These are phyloP conservation scores for Holothuria glaberrima DNA, from an alignment of 35 echinoderm and acorn worm species.

Conservation along the genomic window DNA sequence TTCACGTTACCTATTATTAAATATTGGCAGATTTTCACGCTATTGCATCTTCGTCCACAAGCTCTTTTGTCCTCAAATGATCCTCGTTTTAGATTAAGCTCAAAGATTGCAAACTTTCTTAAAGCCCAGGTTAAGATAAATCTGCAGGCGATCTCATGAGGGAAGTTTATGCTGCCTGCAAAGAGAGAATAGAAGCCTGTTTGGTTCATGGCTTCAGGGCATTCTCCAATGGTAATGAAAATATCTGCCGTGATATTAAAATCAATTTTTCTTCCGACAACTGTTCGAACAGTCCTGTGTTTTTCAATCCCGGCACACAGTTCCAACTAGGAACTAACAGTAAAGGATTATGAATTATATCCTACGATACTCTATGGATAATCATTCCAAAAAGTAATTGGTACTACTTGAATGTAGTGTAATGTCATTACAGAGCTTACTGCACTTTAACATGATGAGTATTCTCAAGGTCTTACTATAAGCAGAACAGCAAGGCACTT, in stretches of 20 bases:
- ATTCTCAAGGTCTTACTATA: too few species aligned
- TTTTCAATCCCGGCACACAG: too few species aligned
- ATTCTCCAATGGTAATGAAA: constrained; percentile 31
- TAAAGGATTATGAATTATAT: too few species aligned
- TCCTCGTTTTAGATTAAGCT: constrained; percentile 30
- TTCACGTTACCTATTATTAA: constrained; percentile 37
- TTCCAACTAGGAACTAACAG: too few species aligned
- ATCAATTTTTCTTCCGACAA: constrained; percentile 50
- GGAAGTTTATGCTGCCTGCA: constrained; percentile 29
- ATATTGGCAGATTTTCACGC: constrained; percentile 30
- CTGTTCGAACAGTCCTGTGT: constrained; percentile 22
- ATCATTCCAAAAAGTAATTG: too few species aligned
- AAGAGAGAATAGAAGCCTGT: neutral
- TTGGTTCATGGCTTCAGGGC: constrained; percentile 11
- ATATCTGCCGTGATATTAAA: constrained; percentile 49
- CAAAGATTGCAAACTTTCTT: constrained; percentile 16
- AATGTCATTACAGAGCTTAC: too few species aligned
- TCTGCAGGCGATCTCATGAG: constrained; percentile 32
- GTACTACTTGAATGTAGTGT: too few species aligned
- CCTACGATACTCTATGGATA: too few species aligned
- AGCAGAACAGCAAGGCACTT: too few species aligned
- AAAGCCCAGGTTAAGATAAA: neutral
- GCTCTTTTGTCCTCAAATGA: constrained; percentile 34
- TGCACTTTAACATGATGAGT: too few species aligned
- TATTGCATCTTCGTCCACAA: neutral